phyloP scores from a whole-genome alignment of 2,888 invertebrate species.

The Adelphocoris suturalis region DNA sequence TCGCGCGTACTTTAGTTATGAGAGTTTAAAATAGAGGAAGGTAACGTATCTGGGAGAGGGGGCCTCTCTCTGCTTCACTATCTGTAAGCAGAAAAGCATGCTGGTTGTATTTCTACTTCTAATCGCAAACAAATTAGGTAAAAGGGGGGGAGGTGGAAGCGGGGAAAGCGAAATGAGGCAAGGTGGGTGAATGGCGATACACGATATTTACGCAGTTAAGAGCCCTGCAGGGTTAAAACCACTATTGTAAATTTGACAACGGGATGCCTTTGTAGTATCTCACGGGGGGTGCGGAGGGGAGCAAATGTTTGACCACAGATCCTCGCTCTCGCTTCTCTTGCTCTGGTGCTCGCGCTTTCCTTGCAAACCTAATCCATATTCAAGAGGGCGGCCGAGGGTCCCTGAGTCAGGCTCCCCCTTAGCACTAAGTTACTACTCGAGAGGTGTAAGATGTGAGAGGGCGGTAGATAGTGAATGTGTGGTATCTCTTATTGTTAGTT shows the following conservation, averaged over 20 bases:
- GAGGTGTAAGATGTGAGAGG: background rate
- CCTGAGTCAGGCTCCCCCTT: slow-evolving; percentile 51
- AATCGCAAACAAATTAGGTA: slow-evolving; percentile 57
- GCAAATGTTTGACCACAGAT: slow-evolving; percentile 58
- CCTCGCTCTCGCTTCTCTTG: background rate
- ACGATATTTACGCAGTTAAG: slow-evolving; percentile 63
- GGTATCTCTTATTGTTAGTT: no score
- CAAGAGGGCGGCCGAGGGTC: slow-evolving; percentile 30
- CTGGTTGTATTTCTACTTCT: slow-evolving; percentile 58
- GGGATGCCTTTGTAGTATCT: slow-evolving; percentile 60
- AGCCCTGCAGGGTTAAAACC: slow-evolving; percentile 47
- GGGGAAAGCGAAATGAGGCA: slow-evolving; percentile 46
- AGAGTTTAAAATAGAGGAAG: slow-evolving; percentile 56
- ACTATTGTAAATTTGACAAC: slow-evolving; percentile 65
- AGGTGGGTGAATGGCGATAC: slow-evolving; percentile 62
- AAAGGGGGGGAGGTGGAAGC: slow-evolving; percentile 17
- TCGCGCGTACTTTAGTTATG: slow-evolving; percentile 37
- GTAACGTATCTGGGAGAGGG: slow-evolving; percentile 47
- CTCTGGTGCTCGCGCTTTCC: slow-evolving; percentile 34
- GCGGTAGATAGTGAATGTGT: no score
- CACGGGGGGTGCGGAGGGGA: slow-evolving; percentile 33
- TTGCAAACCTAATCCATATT: slow-evolving; percentile 60
- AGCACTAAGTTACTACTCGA: background rate
- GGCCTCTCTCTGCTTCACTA: slow-evolving; percentile 40
- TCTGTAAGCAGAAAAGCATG: slow-evolving; percentile 58